Percentiles rank a stretch among this genome's conserved stretches.
Evolutionary conservation across 2,797 vertebrate species (phyloP).

Genomic region (Microcaecilia unicolor): DNA sequence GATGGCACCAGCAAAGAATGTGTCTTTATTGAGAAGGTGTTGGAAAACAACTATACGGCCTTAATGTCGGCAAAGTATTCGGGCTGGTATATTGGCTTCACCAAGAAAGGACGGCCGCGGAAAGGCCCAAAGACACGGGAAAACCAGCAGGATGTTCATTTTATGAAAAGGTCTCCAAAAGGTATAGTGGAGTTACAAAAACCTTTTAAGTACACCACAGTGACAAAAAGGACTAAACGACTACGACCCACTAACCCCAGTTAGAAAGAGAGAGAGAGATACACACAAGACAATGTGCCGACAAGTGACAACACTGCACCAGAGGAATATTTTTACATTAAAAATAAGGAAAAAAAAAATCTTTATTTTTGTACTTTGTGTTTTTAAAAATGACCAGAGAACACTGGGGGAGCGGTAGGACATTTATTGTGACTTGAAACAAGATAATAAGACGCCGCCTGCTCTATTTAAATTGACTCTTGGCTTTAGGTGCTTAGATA

Average conservation of each 20-base stretch:
- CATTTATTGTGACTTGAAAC: slow-evolving; percentile 59
- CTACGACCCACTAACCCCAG: slow-evolving; percentile 63
- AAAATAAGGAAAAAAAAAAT: slow-evolving; percentile 70
- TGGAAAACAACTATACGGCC: slow-evolving; percentile 80
- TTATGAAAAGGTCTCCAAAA: slow-evolving; percentile 78
- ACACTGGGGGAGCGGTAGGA: slow-evolving; percentile 46
- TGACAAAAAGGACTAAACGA: slow-evolving; percentile 72
- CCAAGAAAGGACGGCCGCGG: slow-evolving; percentile 73
- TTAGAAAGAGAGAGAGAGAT: slow-evolving; percentile 41
- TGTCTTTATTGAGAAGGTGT: slow-evolving; percentile 76
- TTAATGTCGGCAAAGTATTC: slow-evolving; percentile 75
- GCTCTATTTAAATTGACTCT: slow-evolving; percentile 48
- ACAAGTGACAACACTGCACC: slow-evolving; percentile 51
- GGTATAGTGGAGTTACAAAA: slow-evolving; percentile 67
- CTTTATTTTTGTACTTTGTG: slow-evolving; percentile 72
- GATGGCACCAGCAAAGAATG: slow-evolving; percentile 72
- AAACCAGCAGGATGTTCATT: slow-evolving; percentile 80
- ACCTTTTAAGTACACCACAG: slow-evolving; percentile 76
- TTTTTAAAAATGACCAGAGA: slow-evolving; percentile 52
- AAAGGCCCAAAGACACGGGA: slow-evolving; percentile 73
- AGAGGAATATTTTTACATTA: slow-evolving; percentile 75
- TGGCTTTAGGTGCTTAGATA: slow-evolving; percentile 54
- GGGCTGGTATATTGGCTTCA: slow-evolving; percentile 80
- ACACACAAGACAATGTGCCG: slow-evolving; percentile 23
- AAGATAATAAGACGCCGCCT: slow-evolving; percentile 37